A percentile compares a stretch with the other conserved stretches of the same genome.
Conservation (phyloP, 2,113 vertebrate genomes). For the Apteryx mantelli region DNA sequence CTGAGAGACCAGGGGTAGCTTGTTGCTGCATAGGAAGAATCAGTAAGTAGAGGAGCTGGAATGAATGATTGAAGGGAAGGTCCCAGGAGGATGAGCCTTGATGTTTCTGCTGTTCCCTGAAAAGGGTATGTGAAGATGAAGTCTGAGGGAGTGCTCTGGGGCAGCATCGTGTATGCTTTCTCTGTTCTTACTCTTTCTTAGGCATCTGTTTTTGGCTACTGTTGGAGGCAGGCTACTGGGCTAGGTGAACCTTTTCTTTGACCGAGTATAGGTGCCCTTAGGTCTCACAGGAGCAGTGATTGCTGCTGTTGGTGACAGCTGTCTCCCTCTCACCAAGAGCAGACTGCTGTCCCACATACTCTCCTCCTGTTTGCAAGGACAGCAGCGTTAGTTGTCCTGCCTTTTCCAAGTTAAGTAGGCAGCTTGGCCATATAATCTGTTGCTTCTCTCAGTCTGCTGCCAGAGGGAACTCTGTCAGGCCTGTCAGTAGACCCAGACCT, state of each 20-base stretch:
- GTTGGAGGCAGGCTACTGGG: neutral
- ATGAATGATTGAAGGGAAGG: neutral
- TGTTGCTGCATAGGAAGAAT: neutral
- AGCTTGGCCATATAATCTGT: neutral
- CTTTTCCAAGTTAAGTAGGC: neutral
- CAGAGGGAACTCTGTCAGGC: neutral
- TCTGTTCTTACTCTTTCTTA: neutral
- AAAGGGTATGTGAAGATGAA: neutral
- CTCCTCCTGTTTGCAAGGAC: neutral
- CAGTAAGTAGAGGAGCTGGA: neutral
- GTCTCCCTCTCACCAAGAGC: neutral
- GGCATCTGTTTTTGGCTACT: conserved; percentile 40
- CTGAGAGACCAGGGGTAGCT: neutral
- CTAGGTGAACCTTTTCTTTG: neutral
- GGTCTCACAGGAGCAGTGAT: neutral
- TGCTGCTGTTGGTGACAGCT: neutral
- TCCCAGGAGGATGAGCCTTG: neutral
- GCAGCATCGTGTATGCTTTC: neutral
- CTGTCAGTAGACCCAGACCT: neutral
- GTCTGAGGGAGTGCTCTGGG: neutral
- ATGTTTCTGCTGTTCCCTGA: conserved; percentile 8
- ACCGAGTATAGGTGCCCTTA: neutral
- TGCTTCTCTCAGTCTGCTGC: neutral
- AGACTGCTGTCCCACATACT: neutral
- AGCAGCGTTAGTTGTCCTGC: neutral